A percentile compares a stretch with the other conserved stretches of the same genome.
Conservation (phyloP, 2,797 vertebrate species). For the Florisuga fusca region DNA sequence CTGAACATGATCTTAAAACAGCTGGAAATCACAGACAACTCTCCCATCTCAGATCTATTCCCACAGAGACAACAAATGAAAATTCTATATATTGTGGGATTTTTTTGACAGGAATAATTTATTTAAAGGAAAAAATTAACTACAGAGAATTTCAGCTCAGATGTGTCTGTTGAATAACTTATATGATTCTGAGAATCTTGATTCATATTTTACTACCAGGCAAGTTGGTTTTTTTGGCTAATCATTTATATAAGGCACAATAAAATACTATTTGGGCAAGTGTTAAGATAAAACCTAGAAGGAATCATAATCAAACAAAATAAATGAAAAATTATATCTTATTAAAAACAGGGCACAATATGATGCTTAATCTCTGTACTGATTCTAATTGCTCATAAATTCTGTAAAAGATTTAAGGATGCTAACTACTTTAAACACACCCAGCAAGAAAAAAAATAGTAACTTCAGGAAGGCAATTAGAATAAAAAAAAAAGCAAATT, state of each 20-base stretch:
- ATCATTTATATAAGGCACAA: background rate
- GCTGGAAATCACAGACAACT: background rate
- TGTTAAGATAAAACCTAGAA: background rate
- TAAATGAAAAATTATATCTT: background rate
- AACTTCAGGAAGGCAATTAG: background rate
- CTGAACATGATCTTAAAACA: background rate
- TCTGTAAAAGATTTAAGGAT: background rate
- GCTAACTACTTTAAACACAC: background rate
- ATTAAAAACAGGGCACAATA: background rate
- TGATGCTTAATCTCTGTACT: background rate
- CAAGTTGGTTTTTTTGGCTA: background rate
- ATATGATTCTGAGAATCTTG: background rate
- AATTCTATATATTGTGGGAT: background rate
- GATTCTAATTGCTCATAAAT: background rate
- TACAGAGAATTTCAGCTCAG: background rate
- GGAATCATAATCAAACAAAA: background rate
- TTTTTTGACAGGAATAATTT: constrained; percentile 4
- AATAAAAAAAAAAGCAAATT: background rate
- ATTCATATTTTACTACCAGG: background rate
- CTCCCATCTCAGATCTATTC: background rate
- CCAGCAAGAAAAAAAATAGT: background rate
- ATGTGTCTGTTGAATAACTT: background rate
- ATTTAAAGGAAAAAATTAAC: background rate
- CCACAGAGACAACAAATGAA: background rate
- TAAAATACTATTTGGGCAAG: background rate